A percentile compares a stretch with the other conserved stretches of the same genome.
Evolutionary conservation across 2,113 vertebrate species (phyloP).

Genomic region (Andinoacara biseriatus): DNA sequence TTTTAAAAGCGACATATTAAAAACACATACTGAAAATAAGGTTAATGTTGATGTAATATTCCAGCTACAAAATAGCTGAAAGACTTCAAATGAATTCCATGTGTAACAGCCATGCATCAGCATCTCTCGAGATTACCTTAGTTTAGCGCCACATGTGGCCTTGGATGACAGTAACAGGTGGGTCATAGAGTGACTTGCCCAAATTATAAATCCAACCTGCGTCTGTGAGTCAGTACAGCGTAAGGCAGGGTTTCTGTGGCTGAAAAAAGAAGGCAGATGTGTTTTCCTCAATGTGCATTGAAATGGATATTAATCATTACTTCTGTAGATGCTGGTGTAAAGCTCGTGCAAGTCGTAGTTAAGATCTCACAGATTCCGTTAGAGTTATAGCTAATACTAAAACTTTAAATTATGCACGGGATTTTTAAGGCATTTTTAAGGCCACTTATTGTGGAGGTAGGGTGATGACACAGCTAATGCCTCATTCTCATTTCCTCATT

Average conservation of each 20-base stretch:
- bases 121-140: constrained; percentile 23
- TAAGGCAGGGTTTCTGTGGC: neutral
- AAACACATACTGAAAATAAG: neutral
- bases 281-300: neutral
- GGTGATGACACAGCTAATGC: neutral
- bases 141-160: constrained; percentile 42
- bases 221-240: neutral
- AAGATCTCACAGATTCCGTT: neutral
- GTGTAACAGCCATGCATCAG: constrained; percentile 17
- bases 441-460: neutral
- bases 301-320: neutral
- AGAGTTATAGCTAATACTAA: neutral
- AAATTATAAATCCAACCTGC: neutral
- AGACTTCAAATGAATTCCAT: constrained; percentile 15
- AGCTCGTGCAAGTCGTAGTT: neutral
- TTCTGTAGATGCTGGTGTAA: neutral
- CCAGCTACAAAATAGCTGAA: constrained; percentile 39
- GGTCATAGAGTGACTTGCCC: neutral
- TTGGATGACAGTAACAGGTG: constrained; percentile 45
- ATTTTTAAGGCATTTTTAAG: neutral
- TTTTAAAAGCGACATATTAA: neutral
- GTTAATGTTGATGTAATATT: constrained; percentile 24
- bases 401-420: neutral
- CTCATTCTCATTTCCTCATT: constrained; percentile 13
- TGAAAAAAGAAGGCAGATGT: constrained; percentile 1